Percentiles rank a stretch among this genome's conserved stretches.
These are phyloP conservation scores for Electrophaes corylata DNA, from an alignment of 2,888 invertebrate genomes.

Conservation along the genomic window DNA sequence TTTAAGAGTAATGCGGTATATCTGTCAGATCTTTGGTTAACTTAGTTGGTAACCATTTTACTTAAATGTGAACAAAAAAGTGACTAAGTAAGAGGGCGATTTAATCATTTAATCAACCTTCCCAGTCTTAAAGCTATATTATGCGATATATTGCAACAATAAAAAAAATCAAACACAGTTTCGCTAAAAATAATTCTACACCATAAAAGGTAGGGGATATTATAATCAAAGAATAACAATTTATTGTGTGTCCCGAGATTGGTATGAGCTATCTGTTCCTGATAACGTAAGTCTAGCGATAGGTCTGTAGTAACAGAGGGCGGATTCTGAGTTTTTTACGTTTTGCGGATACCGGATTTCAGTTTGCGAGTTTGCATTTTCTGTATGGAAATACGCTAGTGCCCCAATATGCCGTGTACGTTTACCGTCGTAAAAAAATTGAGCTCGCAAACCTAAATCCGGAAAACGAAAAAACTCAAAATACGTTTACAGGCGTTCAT, in stretches of 20 bases:
- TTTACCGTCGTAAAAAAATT: no score
- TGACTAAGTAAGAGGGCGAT: not conserved
- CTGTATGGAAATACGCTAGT: no score
- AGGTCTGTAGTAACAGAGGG: no score
- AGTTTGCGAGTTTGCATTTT: no score
- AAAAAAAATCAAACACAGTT: not conserved
- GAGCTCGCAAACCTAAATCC: no score
- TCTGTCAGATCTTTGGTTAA: slow-evolving; percentile 39
- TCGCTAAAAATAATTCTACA: slow-evolving; percentile 5
- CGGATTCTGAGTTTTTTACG: no score
- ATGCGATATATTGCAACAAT: slow-evolving; percentile 8
- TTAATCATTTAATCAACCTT: not conserved
- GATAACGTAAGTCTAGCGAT: not conserved
- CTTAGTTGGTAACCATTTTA: slow-evolving; percentile 37
- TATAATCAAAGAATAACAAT: not conserved
- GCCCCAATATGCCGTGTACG: no score
- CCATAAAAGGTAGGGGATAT: no score
- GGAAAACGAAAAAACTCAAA: no score
- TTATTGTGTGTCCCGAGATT: not conserved
- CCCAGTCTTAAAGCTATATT: slow-evolving; percentile 5
- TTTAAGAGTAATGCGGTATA: not conserved
- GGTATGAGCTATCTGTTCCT: not conserved
- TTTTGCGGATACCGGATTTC: no score
- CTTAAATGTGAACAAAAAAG: slow-evolving; percentile 11
- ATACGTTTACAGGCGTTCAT: no score